phyloP scores from a whole-genome alignment of 1,140 invertebrate species.

The Phortica variegata region DNA sequence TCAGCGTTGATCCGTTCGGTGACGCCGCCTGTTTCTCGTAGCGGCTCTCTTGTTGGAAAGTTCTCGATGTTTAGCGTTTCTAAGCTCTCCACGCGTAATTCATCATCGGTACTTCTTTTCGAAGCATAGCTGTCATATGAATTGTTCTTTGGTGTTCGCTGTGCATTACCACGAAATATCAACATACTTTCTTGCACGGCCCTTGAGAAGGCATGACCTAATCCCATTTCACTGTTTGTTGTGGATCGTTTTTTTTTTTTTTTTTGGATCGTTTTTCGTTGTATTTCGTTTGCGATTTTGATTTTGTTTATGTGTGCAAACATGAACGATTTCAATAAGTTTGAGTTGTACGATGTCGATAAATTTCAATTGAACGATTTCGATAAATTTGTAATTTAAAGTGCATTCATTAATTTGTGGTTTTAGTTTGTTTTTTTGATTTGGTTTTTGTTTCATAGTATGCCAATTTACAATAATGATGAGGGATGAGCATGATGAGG shows the following conservation, averaged over 20 bases:
- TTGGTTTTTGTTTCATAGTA: no score
- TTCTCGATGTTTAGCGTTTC: no score
- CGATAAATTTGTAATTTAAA: no score
- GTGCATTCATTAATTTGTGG: no score
- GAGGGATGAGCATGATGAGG: no score
- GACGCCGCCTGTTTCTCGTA: conserved; percentile 8
- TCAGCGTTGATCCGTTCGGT: no score
- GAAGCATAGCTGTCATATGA: neutral
- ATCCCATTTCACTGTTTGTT: conserved; percentile 24
- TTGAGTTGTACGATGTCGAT: no score
- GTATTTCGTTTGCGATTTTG: neutral
- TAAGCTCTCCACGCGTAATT: conserved; percentile 23
- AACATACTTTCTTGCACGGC: conserved; percentile 10
- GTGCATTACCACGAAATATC: neutral
- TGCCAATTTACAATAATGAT: no score
- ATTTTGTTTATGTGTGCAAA: neutral
- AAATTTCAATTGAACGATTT: no score
- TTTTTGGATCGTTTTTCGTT: neutral
- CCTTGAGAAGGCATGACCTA: conserved; percentile 12
- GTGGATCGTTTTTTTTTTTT: neutral
- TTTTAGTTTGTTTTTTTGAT: no score
- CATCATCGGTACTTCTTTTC: conserved; percentile 2
- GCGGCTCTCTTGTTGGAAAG: conserved; percentile 19
- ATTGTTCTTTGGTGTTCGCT: neutral
- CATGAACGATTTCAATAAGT: neutral